A percentile compares a stretch with the other conserved stretches of the same genome.
Conservation (phyloP, 2,113 vertebrate species). For the Pachypanchax playfairii region DNA sequence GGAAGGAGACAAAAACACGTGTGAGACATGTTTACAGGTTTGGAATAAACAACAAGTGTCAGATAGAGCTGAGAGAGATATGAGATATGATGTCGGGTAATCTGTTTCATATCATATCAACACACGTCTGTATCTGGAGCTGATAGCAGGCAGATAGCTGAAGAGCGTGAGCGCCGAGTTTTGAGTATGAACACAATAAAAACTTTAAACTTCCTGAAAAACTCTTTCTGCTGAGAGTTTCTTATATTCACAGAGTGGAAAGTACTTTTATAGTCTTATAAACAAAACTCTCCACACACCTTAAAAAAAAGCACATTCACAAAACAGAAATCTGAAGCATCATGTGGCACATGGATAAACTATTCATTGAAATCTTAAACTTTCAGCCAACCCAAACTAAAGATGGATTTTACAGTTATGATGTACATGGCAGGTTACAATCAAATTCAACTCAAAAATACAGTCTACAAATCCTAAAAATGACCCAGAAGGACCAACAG, state of each 20-base stretch:
- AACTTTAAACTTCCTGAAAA: no score
- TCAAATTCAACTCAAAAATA: neutral
- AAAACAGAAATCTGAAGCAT: no score
- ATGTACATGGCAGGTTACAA: neutral
- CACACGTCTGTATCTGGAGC: neutral
- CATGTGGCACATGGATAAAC: no score
- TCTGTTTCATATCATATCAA: neutral
- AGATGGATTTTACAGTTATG: neutral
- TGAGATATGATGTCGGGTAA: conserved; percentile 14
- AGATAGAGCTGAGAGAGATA: neutral
- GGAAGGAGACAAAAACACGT: conserved; percentile 1
- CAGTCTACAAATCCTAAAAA: neutral
- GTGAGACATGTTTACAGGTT: conserved; percentile 8
- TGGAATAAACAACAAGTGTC: neutral
- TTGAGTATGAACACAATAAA: neutral
- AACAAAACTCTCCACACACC: no score
- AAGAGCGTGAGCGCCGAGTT: neutral
- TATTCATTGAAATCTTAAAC: no score
- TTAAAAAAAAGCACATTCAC: neutral
- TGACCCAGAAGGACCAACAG: neutral
- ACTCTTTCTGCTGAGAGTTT: neutral
- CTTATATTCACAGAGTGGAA: no score
- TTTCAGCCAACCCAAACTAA: neutral
- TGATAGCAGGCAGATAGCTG: conserved; percentile 1
- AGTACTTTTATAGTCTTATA: no score